These are phyloP conservation scores for Miichthys miiuy DNA, from an alignment of 2,797 vertebrate species.

Conservation along the genomic window DNA sequence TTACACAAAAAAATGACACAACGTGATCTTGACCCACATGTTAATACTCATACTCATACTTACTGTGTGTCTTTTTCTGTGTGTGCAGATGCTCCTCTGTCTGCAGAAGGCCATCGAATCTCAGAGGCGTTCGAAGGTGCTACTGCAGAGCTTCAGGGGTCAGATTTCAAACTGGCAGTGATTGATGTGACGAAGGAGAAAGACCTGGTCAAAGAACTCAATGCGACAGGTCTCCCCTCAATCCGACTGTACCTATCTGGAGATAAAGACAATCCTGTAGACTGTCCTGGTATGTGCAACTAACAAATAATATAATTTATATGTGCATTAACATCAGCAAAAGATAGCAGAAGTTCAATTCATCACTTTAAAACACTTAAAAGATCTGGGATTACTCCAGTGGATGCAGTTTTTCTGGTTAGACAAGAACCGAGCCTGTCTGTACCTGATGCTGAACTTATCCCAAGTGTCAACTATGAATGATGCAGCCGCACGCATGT, in stretches of 20 bases:
- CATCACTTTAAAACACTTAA: background rate
- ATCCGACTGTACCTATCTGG: conserved; percentile 90
- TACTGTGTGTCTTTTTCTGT: conserved; percentile 23
- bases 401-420: too few relatives aligned
- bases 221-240: conserved; percentile 77
- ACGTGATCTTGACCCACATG: background rate
- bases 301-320: background rate
- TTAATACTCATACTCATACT: background rate
- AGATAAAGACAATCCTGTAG: conserved; percentile 85
- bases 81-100: conserved; percentile 81
- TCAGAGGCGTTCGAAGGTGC: conserved; percentile 87
- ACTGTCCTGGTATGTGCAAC: conserved; percentile 87
- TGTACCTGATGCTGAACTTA: too few relatives aligned
- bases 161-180: conserved; percentile 87
- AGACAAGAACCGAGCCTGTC: background rate
- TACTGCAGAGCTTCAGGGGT: conserved; percentile 84
- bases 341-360: too few relatives aligned
- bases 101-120: conserved; percentile 83
- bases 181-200: conserved; percentile 88
- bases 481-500: too few relatives aligned
- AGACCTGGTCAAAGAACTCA: conserved; percentile 87
- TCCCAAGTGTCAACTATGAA: too few relatives aligned
- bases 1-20: conserved; percentile 43
- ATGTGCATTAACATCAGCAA: background rate
- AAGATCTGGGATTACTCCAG: background rate